Conservation (phyloP, 1,140 invertebrate species). For the Trialeurodes vaporariorum region DNA sequence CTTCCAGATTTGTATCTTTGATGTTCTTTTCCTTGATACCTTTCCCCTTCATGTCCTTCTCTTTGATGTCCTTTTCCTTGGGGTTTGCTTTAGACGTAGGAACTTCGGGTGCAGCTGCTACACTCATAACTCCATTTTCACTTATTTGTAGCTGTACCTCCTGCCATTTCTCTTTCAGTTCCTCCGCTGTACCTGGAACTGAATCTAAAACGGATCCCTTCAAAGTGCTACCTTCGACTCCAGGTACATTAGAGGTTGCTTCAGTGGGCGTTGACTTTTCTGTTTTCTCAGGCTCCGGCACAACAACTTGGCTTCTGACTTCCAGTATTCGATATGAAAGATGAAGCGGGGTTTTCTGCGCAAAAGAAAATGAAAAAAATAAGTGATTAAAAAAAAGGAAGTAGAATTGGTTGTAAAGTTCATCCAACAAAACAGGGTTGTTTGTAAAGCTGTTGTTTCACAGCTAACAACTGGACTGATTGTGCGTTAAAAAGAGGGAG, state of each 20-base stretch:
- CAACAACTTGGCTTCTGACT: constrained; percentile 38
- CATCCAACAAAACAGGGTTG: no score
- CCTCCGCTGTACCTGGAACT: constrained; percentile 10
- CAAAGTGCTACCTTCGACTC: neutral
- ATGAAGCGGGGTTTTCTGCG: constrained; percentile 46
- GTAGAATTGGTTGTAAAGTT: no score
- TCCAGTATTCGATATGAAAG: constrained; percentile 50
- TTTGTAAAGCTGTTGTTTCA: no score
- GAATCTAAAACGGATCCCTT: constrained; percentile 8
- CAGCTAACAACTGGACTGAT: no score
- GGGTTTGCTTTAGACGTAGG: constrained; percentile 1
- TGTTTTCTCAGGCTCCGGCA: constrained; percentile 34
- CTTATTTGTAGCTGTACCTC: constrained; percentile 56
- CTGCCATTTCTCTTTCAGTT: constrained; percentile 36
- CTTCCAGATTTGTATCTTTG: constrained; percentile 8
- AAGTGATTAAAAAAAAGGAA: constrained; percentile 8
- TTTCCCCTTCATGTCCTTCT: neutral
- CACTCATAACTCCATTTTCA: constrained; percentile 55
- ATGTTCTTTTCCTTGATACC: no score
- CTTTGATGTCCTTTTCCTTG: constrained; percentile 5
- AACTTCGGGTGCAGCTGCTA: constrained; percentile 22
- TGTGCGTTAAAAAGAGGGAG: no score
- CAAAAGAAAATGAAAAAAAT: constrained; percentile 25
- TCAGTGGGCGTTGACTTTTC: constrained; percentile 8
- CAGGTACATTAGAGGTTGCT: constrained; percentile 7